Evolutionary conservation across 1,140 invertebrate genomes (phyloP).

Genomic region (Zaprionus inermis): DNA sequence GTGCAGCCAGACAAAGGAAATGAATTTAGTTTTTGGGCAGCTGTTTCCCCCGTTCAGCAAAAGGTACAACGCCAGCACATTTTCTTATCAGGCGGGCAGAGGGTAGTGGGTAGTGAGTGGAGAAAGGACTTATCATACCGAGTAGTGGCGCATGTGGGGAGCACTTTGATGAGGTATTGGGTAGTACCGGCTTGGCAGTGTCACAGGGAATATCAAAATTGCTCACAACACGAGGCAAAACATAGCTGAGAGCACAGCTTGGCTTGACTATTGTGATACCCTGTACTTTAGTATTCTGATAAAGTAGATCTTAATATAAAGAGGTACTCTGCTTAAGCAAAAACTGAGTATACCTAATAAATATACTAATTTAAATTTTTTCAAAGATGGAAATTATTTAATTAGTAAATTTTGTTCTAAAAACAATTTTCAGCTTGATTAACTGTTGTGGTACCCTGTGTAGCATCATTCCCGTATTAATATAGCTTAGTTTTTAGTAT

Average conservation of each 20-base stretch:
- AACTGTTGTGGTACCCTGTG: too few relatives aligned
- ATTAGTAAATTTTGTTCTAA: too few relatives aligned
- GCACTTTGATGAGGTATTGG: conserved; percentile 15
- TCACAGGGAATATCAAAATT: conserved; percentile 19
- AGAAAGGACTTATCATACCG: conserved; percentile 1
- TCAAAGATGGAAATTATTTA: too few relatives aligned
- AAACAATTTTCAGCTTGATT: too few relatives aligned
- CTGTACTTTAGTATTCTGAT: too few relatives aligned
- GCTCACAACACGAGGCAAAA: conserved; percentile 6
- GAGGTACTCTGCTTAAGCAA: too few relatives aligned
- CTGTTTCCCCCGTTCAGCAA: conserved; percentile 32
- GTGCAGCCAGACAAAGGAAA: conserved; percentile 50
- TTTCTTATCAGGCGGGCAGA: conserved; percentile 48
- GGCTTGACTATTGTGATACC: background rate
- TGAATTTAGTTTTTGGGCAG: conserved; percentile 35
- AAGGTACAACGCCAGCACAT: conserved; percentile 72
- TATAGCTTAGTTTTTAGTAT: too few relatives aligned
- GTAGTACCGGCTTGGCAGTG: conserved; percentile 14
- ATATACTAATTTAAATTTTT: too few relatives aligned
- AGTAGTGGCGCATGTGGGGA: background rate
- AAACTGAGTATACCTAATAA: too few relatives aligned
- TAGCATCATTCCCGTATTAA: too few relatives aligned
- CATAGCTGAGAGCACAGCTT: too few relatives aligned
- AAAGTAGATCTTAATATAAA: background rate
- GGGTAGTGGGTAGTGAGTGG: background rate